phyloP scores from a whole-genome alignment of 2,888 invertebrate species.

The Synanthedon myopaeformis region DNA sequence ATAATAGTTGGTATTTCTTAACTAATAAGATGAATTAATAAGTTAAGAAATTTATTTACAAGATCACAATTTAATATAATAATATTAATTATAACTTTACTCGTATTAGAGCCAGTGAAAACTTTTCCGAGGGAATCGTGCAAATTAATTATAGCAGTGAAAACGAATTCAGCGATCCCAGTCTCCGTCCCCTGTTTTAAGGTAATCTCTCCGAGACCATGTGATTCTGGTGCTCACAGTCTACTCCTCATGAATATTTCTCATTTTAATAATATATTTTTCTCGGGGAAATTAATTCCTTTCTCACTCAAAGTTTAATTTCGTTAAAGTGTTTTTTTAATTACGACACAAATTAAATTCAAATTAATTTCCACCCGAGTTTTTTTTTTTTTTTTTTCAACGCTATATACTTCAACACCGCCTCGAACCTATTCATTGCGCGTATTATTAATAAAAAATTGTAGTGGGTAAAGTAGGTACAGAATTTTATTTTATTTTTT shows the following conservation, averaged over 20 bases:
- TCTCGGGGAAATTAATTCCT: constrained; percentile 6
- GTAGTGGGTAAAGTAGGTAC: no score
- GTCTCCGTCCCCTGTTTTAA: neutral
- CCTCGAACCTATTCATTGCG: no score
- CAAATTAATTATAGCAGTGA: neutral
- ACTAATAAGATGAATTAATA: no score
- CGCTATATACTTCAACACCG: no score
- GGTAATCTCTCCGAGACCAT: constrained; percentile 4
- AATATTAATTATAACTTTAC: no score
- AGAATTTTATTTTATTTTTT: no score
- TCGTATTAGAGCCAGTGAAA: neutral
- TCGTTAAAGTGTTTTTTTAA: neutral
- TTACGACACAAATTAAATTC: neutral
- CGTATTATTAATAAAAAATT: no score
- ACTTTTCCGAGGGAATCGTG: neutral
- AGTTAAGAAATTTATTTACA: no score
- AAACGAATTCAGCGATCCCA: neutral
- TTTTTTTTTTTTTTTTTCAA: no score
- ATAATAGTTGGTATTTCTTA: no score
- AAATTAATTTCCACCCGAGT: neutral
- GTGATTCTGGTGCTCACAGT: constrained; percentile 3
- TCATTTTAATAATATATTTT: constrained; percentile 8
- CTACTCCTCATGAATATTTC: constrained; percentile 8
- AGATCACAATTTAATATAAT: no score
- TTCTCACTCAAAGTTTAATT: neutral